These are phyloP conservation scores for Heterochromis multidens DNA, from an alignment of 2,113 vertebrate species.

Conservation along the genomic window DNA sequence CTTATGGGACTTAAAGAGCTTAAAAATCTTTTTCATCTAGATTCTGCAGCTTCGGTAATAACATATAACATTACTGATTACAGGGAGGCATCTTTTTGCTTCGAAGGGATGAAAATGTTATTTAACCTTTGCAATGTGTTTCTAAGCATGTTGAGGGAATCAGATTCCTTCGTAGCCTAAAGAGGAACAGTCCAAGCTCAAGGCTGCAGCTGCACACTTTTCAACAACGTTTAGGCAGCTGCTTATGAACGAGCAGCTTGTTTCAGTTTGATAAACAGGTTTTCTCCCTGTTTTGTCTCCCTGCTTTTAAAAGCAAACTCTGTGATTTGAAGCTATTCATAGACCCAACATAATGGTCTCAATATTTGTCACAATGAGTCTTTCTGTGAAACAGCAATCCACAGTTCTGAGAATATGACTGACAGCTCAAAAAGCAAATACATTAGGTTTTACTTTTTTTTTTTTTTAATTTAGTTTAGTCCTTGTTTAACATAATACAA, in stretches of 20 bases:
- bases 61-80: neutral
- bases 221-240: slow-evolving; percentile 43
- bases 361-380: neutral
- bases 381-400: slow-evolving; percentile 15
- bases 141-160: slow-evolving; percentile 22
- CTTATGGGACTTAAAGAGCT: neutral
- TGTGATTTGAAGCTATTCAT: slow-evolving; percentile 15
- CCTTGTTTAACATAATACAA: neutral
- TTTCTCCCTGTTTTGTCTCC: slow-evolving; percentile 6
- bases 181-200: slow-evolving; percentile 15
- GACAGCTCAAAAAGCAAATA: slow-evolving; percentile 6
- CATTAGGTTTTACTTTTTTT: neutral
- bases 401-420: neutral
- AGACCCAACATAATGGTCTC: slow-evolving; percentile 4
- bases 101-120: neutral
- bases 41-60: neutral
- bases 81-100: neutral
- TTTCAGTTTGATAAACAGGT: slow-evolving; percentile 30
- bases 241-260: slow-evolving; percentile 25
- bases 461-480: neutral
- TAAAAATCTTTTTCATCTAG: neutral
- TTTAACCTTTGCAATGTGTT: slow-evolving; percentile 23
- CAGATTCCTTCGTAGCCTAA: slow-evolving; percentile 15
- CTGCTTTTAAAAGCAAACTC: slow-evolving; percentile 24
- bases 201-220: slow-evolving; percentile 53